Evolutionary conservation across 2,797 vertebrate species (phyloP), one percentile per base, ranked within the genome.

Genomic region (Rallus crepitans): DNA sequence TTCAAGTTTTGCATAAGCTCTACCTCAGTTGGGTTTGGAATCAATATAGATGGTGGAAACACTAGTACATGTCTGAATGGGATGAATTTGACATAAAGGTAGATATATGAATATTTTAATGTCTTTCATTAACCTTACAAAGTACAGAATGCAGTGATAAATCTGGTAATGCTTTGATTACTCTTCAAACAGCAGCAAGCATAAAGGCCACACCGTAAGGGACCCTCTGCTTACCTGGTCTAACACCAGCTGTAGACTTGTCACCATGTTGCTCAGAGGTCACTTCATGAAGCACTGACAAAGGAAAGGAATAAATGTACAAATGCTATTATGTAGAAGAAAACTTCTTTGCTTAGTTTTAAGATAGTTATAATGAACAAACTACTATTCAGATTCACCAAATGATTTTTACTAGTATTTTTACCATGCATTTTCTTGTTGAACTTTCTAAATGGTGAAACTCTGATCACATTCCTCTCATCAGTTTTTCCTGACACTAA

Each of bases 251-350:
- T 6, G 3, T 15, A 60, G 40, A 87, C 60, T 47, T 37, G 78
- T 18, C 18, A 71, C 39, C 11, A 30, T 27, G 15, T 61, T 85
- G 37, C 39, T 86, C 93, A 97, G 20, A 97, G 37, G 40, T 97
- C 96, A 40, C 60, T 61, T 80, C 97, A 90, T 63, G 95, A 97
- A 82, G 95, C 80, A 70, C 83, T 97, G 90, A 30, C 82, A 97
- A 89, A 59, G 27, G 33, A 25, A 66, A 76, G 42, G 6, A 52
- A 47, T 21, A 63, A 72, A 47, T 45, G 24, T n/a, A 42, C 37
- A 48, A 24, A 14, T 79, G 10, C 15, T 63, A 68, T 70, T 27
- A 56, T 7, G 23, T 7, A 72, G 52, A 53, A n/a, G 28, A 76
- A 53, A 68, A 31, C 55, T 6, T 37, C 4, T 68, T 65, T 40